These are phyloP conservation scores for Alosa sapidissima DNA, from an alignment of 2,797 vertebrate species.

Conservation along the genomic window DNA sequence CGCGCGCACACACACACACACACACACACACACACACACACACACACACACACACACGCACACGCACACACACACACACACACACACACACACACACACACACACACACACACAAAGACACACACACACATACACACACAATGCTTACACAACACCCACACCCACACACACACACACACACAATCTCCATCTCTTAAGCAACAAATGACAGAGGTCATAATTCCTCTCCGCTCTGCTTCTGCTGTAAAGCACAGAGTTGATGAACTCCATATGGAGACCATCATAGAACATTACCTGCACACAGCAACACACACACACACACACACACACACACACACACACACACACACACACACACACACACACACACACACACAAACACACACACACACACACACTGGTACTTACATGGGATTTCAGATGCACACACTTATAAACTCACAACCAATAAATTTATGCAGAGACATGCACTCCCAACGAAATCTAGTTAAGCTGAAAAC, in stretches of 20 bases:
- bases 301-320: conserved; percentile 30
- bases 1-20: conserved; percentile 61
- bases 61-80: not conserved
- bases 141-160: conserved; percentile 46
- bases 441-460: not conserved
- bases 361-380: conserved; percentile 25
- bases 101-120: conserved; percentile 56
- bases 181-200: conserved; percentile 19
- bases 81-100: conserved; percentile 40
- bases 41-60: not conserved
- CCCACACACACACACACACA: conserved; percentile 29
- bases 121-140: not conserved
- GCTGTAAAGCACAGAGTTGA: conserved; percentile 12
- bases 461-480: not conserved
- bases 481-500: conserved; percentile 22
- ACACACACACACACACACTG: not conserved
- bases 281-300: conserved; percentile 21
- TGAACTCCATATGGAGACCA: conserved; percentile 24
- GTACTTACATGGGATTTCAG: not conserved
- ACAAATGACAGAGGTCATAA: conserved; percentile 37
- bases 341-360: conserved; percentile 27
- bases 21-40: conserved; percentile 43
- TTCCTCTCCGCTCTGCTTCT: conserved; percentile 61
- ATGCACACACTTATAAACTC: not conserved
- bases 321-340: conserved; percentile 17